These are phyloP conservation scores for Trichechus manatus DNA, from an alignment of 2,113 vertebrate species.

Conservation along the genomic window DNA sequence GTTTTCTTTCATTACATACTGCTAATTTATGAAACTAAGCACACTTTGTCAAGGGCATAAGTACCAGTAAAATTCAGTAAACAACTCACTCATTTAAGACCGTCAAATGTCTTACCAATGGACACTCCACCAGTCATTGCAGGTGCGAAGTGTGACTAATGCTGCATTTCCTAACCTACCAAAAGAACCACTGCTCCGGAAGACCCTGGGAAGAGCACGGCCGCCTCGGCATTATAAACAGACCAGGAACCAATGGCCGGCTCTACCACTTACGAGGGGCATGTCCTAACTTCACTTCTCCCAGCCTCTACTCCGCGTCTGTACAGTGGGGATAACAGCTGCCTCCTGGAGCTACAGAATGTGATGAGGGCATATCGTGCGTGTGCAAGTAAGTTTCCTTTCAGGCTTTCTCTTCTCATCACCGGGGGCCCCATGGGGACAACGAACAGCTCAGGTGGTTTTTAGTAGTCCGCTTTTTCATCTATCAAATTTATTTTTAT, in stretches of 20 bases:
- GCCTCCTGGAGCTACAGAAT: not conserved
- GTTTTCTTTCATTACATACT: not conserved
- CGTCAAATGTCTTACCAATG: not conserved
- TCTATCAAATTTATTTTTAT: not conserved
- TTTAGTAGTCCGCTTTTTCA: not conserved
- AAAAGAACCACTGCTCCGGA: not conserved
- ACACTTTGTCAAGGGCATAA: not conserved
- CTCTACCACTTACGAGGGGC: too few relatives aligned
- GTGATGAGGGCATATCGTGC: accelerated
- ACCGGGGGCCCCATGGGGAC: not conserved
- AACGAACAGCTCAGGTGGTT: not conserved
- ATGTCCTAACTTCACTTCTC: not conserved
- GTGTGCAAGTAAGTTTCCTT: accelerated
- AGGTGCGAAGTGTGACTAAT: not conserved
- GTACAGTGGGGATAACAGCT: not conserved
- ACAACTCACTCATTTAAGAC: not conserved
- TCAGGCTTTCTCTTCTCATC: accelerated
- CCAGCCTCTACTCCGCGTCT: too few relatives aligned
- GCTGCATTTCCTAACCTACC: not conserved
- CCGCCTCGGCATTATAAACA: not conserved
- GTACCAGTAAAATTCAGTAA: not conserved
- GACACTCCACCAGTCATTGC: too few relatives aligned
- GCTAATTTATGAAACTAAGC: not conserved
- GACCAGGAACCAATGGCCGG: not conserved
- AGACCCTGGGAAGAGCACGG: not conserved